Conservation (phyloP, 2,888 invertebrate species). For the Agonopterix subpropinquella region DNA sequence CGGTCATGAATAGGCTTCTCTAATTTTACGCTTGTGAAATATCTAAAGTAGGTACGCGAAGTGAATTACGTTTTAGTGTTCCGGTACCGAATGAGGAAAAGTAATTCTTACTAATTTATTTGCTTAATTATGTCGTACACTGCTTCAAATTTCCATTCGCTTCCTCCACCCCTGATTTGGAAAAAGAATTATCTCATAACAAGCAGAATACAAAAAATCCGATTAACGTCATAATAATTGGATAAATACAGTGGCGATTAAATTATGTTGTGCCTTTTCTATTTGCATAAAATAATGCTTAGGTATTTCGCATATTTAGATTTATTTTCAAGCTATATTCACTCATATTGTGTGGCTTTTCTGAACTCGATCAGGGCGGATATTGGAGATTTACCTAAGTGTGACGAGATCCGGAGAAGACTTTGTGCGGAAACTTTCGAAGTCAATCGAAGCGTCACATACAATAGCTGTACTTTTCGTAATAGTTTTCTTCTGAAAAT, state of each 20-base stretch:
- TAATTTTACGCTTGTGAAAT: constrained; percentile 2
- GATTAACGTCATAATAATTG: neutral
- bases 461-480: constrained; percentile 48
- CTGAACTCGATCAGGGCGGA: constrained; percentile 52
- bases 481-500: constrained; percentile 39
- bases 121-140: no score
- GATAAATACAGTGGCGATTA: no score
- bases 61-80: neutral
- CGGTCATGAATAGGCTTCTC: constrained; percentile 9
- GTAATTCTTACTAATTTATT: neutral
- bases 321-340: constrained; percentile 23
- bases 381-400: constrained; percentile 68
- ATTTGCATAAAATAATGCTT: no score
- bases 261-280: no score
- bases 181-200: no score
- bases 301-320: neutral
- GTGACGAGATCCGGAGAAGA: constrained; percentile 56
- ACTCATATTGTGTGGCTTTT: constrained; percentile 33
- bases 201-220: no score
- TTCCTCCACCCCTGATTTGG: no score
- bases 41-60: neutral
- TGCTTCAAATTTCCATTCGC: no score
- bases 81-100: neutral
- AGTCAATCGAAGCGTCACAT: constrained; percentile 36
- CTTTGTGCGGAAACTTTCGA: constrained; percentile 48